phyloP scores from a whole-genome alignment of 2,797 vertebrate genomes.

The Pampus argenteus region DNA sequence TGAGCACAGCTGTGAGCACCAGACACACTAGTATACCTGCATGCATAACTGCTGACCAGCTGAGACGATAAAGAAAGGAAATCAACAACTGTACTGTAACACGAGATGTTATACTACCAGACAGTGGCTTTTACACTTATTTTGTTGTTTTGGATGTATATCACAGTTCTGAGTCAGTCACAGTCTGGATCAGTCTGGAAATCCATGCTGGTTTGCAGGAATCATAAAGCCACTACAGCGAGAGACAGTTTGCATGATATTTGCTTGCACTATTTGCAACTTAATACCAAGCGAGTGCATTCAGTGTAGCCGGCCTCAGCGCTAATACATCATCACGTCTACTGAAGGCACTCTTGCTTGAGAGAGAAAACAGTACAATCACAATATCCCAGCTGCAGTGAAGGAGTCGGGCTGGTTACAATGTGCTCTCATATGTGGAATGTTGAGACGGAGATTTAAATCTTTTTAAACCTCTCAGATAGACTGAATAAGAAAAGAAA shows the following conservation, averaged over 20 bases:
- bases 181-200: not conserved
- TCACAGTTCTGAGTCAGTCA: not conserved
- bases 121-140: constrained; percentile 5
- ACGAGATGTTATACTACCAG: constrained; percentile 4
- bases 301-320: constrained; percentile 10
- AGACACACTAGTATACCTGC: constrained; percentile 29
- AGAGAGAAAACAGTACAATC: constrained; percentile 20
- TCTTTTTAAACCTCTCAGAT: constrained; percentile 40
- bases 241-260: constrained; percentile 72
- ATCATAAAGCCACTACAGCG: constrained; percentile 36
- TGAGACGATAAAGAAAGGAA: not conserved
- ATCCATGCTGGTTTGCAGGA: constrained; percentile 24
- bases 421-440: constrained; percentile 67
- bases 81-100: constrained; percentile 2
- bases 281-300: constrained; percentile 53
- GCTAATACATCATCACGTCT: constrained; percentile 30
- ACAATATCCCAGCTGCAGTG: constrained; percentile 15
- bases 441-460: constrained; percentile 71
- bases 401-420: constrained; percentile 13
- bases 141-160: constrained; percentile 18
- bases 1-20: constrained; percentile 60
- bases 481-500: constrained; percentile 24
- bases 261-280: constrained; percentile 70
- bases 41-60: constrained; percentile 7
- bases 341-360: constrained; percentile 24